Base-by-base conservation (phyloP, 1,140 invertebrate species). In the Drosophila trapezifrons region DNA sequence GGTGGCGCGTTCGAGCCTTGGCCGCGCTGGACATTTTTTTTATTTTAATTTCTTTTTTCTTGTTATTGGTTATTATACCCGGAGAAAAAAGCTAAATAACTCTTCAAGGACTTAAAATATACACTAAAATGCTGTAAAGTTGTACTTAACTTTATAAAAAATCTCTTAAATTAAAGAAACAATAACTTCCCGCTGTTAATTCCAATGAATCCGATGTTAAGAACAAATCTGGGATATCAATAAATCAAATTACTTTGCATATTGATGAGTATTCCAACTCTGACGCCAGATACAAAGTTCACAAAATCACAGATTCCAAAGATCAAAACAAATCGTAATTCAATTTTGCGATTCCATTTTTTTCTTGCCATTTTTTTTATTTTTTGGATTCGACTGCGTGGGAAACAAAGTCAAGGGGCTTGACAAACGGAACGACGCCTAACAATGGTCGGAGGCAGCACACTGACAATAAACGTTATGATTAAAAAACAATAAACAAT, bases 401-500 rank as follows among this genome's bases (percentile, higher is more conserved):
- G 83, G 83, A 86, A 87, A 60, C 46, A 51, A 78, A 78, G 64
- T 78, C 46, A 45, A 42, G 64, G 55, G 57, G 72, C 64, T 71
- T 64, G 27, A 56, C 69, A 67, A 56, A 27, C 46, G 63, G 40
- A 49, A 42, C 40, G 37, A 42, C 35, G 37, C 58, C 56, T 46
- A 54, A 62, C 76, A 69, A 76, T 79, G 76, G 78, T 82, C 70
- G 64, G 62, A 13, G 64, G 71, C 59, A 70, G 71, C 56, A 67
- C 69, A 69, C 69, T 67, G 35, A 71, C 78, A 86, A 73, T 79
- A 76, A 86, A 83, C 83, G 69, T 89, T 87, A 89, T 87, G 64
- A 87, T 83, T 89, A 89, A 84, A 87, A 87, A 74, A 82, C 79
- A 89, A 87, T 84, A 80, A 83, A 80, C 76, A 87, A 89, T 76